Evolutionary conservation across 2,113 vertebrate genomes (phyloP).

Genomic region (Stigmatopora argus): DNA sequence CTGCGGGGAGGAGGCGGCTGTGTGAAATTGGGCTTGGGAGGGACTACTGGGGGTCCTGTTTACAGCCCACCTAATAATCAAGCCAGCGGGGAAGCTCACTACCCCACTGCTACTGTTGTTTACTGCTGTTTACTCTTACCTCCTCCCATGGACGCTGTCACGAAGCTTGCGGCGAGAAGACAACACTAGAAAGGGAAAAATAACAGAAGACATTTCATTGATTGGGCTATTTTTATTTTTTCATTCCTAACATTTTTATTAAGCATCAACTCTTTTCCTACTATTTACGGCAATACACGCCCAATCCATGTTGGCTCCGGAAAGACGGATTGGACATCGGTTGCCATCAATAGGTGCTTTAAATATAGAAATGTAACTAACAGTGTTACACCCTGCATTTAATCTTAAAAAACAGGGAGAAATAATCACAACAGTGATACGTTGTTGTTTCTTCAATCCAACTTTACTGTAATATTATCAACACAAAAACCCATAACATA

Average conservation of each 20-base stretch:
- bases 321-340: no score
- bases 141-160: constrained; percentile 16
- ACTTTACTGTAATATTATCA: no score
- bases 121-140: constrained; percentile 60
- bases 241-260: background rate
- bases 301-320: no score
- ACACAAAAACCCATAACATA: no score
- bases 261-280: background rate
- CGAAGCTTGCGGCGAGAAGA: background rate
- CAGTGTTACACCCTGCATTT: no score
- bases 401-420: no score
- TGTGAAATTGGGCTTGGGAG: background rate
- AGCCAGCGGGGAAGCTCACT: constrained; percentile 44
- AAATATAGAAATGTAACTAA: no score
- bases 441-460: no score
- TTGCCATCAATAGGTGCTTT: no score
- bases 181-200: background rate
- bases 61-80: constrained; percentile 65
- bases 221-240: background rate
- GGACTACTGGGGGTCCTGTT: constrained; percentile 23
- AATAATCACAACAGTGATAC: no score
- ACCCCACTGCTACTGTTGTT: constrained; percentile 57
- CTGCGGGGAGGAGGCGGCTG: constrained; percentile 8
- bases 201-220: background rate
- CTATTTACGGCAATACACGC: no score